Percentiles rank a stretch among this genome's conserved stretches.
phyloP scores from a whole-genome alignment of 1,140 invertebrate genomes.

The Hylyphantes graminicola region DNA sequence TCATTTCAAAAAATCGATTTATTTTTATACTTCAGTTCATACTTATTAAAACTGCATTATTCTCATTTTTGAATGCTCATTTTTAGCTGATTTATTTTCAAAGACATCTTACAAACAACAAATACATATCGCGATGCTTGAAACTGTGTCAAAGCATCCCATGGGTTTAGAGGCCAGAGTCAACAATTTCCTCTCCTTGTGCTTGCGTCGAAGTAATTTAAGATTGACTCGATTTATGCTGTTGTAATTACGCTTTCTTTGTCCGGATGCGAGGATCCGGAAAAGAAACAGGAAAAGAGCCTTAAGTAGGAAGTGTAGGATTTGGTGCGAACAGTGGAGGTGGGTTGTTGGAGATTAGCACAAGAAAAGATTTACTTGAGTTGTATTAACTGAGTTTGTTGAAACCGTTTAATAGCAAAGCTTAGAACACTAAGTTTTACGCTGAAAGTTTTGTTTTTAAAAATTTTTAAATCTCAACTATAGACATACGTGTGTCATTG shows the following conservation, averaged over 20 bases:
- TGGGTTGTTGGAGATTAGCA: background rate
- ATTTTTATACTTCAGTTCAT: too few species aligned
- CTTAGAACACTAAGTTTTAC: background rate
- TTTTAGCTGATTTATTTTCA: too few species aligned
- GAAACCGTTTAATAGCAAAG: background rate
- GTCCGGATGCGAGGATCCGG: background rate
- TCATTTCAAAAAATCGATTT: too few species aligned
- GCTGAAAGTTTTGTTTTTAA: background rate
- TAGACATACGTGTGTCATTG: background rate
- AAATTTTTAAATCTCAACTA: background rate
- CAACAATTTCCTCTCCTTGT: conserved; percentile 17
- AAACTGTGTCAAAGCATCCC: too few species aligned
- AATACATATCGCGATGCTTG: too few species aligned
- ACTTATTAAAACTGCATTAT: too few species aligned
- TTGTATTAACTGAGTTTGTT: background rate
- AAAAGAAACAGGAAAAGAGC: background rate
- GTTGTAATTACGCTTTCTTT: conserved; percentile 32
- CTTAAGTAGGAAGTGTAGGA: background rate
- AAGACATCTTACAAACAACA: too few species aligned
- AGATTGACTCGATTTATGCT: conserved; percentile 11
- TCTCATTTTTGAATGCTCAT: too few species aligned
- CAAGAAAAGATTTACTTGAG: background rate
- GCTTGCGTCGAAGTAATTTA: background rate
- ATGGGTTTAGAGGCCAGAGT: background rate
- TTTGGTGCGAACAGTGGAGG: background rate